phyloP scores from a whole-genome alignment of 2,888 invertebrate species.

The Tinea semifulvella region DNA sequence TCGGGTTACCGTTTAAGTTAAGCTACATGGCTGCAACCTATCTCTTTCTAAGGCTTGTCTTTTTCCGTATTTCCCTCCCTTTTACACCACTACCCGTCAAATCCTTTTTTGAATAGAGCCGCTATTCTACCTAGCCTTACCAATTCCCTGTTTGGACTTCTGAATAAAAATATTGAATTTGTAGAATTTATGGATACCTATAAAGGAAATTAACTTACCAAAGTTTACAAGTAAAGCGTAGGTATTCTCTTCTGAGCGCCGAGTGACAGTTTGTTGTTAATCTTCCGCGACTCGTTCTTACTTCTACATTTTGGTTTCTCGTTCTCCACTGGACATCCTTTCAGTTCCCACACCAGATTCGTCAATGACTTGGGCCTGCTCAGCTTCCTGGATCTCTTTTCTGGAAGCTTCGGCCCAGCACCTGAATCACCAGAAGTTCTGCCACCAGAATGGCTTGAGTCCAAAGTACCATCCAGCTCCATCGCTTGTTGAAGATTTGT shows the following conservation, averaged over 20 bases:
- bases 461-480: conserved; percentile 84
- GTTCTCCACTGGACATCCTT: conserved; percentile 53
- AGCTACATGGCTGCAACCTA: too few species aligned
- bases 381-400: conserved; percentile 81
- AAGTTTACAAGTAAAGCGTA: conserved; percentile 62
- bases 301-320: conserved; percentile 60
- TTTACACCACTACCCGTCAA: too few species aligned
- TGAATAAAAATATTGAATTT: neutral
- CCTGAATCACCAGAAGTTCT: conserved; percentile 86
- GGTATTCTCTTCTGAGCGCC: conserved; percentile 65
- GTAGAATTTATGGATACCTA: neutral
- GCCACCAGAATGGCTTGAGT: conserved; percentile 89
- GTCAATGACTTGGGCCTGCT: conserved; percentile 87
- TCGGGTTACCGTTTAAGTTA: too few species aligned
- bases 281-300: conserved; percentile 61
- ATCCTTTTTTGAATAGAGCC: too few species aligned
- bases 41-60: too few species aligned
- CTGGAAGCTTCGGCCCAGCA: conserved; percentile 79
- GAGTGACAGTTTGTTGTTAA: conserved; percentile 58
- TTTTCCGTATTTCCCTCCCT: too few species aligned
- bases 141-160: too few species aligned
- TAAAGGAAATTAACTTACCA: conserved; percentile 33
- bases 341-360: conserved; percentile 85
- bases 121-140: too few species aligned
- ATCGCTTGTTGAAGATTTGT: conserved; percentile 78